Base-by-base conservation (phyloP, 2,113 vertebrate species). In the Epinephelus cyanopodus region DNA sequence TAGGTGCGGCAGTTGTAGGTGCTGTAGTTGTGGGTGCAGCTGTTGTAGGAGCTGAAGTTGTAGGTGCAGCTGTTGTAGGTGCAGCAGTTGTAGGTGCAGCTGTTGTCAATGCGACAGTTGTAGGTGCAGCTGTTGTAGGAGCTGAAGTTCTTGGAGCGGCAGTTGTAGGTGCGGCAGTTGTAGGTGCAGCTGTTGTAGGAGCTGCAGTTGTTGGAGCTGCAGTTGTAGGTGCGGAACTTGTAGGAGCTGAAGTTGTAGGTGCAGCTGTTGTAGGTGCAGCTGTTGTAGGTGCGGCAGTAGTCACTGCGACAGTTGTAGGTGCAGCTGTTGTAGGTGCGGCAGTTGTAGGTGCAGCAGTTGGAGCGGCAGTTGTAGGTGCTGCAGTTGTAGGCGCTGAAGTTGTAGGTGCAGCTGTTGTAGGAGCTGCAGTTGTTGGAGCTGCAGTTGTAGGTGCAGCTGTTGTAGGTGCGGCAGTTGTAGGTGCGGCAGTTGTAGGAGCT, bases 361-460 rank as follows among this genome's bases (percentile, higher is more conserved):
- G n/a, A n/a, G n/a, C n/a, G n/a, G n/a, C n/a, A n/a, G n/a, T n/a
- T n/a, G n/a, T n/a, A n/a, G n/a, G n/a, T n/a, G n/a, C n/a, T n/a
- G n/a, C n/a, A n/a, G n/a, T n/a, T n/a, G n/a, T n/a, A n/a, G n/a
- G n/a, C n/a, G n/a, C n/a, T n/a, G n/a, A n/a, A n/a, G n/a, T n/a
- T n/a, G n/a, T n/a, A n/a, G n/a, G n/a, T n/a, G n/a, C n/a, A n/a
- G 79, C 18, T 2, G 19, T 23, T 8, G 79, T 65, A 29, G 71
- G 27, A 21, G 53, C 18, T 0, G 19, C 6, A 25, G 73, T 58
- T 57, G 73, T 63, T 4, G 73, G 0, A 17, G 27, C 0, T 18
- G 18, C 3, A 3, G 72, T 62, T 7, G 58, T 50, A 9, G 72
- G 21, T 5, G 45, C 7, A n/a, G 25, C 21, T 5, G 47, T 2